Conservation (phyloP, 2,113 vertebrate species). For the Neogobius melanostomus region DNA sequence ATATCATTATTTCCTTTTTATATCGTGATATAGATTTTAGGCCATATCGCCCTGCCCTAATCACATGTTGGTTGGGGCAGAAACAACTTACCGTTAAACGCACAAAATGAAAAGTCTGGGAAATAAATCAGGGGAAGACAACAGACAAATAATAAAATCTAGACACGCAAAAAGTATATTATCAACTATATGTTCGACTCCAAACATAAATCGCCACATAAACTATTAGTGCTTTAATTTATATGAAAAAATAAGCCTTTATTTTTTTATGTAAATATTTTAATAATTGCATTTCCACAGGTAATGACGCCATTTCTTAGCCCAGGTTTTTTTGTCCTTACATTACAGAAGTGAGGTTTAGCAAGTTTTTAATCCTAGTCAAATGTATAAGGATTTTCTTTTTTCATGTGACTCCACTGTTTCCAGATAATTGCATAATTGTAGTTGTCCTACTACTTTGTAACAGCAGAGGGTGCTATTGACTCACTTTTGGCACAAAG, state of each 20-base stretch:
- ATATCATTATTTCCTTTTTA: too few species aligned
- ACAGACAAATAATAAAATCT: background rate
- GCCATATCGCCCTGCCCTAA: background rate
- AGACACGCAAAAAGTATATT: background rate
- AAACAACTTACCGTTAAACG: too few species aligned
- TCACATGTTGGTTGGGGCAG: background rate
- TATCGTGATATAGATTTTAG: too few species aligned
- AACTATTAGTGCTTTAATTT: background rate
- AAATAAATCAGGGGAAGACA: too few species aligned
- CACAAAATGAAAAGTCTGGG: too few species aligned
- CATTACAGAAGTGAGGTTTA: too few species aligned
- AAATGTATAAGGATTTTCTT: background rate
- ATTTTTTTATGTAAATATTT: background rate
- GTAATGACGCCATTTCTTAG: background rate
- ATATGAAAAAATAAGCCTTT: background rate
- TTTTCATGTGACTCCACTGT: too few species aligned
- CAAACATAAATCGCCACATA: background rate
- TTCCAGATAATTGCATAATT: background rate
- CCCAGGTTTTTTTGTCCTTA: too few species aligned
- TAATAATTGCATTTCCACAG: background rate
- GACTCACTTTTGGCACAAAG: slow-evolving; percentile 4
- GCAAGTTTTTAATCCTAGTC: background rate
- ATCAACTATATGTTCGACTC: background rate
- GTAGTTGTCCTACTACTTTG: slow-evolving; percentile 1
- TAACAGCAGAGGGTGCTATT: slow-evolving; percentile 61